A percentile compares a stretch with the other conserved stretches of the same genome.
Conservation (phyloP, 2,113 vertebrate genomes). For the Mastomys natalensis region DNA sequence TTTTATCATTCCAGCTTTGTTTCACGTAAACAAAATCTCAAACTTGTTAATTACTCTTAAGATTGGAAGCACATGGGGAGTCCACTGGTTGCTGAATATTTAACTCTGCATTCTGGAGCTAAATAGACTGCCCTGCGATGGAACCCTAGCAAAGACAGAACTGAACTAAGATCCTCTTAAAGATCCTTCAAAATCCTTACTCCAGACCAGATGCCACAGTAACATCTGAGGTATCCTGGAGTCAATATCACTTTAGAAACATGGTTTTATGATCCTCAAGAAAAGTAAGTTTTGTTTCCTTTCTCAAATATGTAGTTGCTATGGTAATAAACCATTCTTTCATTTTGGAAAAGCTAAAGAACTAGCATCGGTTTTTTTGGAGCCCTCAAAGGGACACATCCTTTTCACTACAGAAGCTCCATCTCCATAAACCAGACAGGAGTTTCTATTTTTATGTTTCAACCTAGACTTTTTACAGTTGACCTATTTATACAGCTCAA, state of each 20-base stretch:
- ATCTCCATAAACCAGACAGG: neutral
- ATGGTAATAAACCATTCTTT: too few relatives aligned
- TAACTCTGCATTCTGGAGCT: neutral
- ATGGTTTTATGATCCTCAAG: neutral
- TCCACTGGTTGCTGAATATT: neutral
- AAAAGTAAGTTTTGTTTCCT: neutral
- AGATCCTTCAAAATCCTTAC: neutral
- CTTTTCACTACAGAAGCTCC: neutral
- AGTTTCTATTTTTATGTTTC: neutral
- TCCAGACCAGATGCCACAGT: too few relatives aligned
- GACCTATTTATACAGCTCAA: neutral
- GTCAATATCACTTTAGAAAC: neutral
- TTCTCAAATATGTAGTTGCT: neutral
- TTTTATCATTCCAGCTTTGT: neutral
- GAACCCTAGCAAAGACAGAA: neutral
- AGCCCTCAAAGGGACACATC: neutral
- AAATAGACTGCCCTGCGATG: neutral
- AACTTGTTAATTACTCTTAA: neutral
- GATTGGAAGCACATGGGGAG: neutral
- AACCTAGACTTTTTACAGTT: neutral
- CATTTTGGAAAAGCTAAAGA: neutral
- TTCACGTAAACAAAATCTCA: neutral
- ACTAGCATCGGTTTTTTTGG: too few relatives aligned
- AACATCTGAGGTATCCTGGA: neutral
- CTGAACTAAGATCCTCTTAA: neutral